phyloP scores from a whole-genome alignment of 2,888 invertebrate species.

The Drosophila paranaensis region DNA sequence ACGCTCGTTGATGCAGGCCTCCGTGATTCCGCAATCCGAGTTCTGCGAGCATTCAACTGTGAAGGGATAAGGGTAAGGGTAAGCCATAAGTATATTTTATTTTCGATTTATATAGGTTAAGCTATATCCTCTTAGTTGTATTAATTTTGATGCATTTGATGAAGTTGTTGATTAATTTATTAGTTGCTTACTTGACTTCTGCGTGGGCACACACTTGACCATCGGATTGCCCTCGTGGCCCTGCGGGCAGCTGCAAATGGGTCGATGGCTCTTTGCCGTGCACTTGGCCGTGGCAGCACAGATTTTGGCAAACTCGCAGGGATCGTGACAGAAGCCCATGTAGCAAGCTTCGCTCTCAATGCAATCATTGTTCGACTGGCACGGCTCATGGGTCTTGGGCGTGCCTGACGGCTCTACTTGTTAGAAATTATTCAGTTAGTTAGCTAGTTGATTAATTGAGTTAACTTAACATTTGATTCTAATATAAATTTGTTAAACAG shows the following conservation, averaged over 20 bases:
- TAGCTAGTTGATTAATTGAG: conserved; percentile 39
- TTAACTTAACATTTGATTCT: conserved; percentile 17
- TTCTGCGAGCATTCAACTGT: conserved; percentile 94
- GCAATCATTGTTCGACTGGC: conserved; percentile 93
- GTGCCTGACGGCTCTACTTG: conserved; percentile 89
- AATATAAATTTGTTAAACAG: conserved; percentile 42
- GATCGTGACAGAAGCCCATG: conserved; percentile 92
- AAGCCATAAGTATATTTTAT: background rate
- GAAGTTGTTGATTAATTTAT: conserved; percentile 62
- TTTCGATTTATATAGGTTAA: background rate
- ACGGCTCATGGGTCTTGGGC: conserved; percentile 90
- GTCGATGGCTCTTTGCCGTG: conserved; percentile 92
- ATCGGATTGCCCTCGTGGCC: conserved; percentile 93
- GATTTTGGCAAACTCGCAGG: conserved; percentile 92
- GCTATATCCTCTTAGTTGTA: conserved; percentile 18
- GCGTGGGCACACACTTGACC: conserved; percentile 90
- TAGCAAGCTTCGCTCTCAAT: conserved; percentile 93
- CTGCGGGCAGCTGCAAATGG: conserved; percentile 92
- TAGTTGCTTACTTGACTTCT: conserved; percentile 89
- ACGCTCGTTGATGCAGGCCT: conserved; percentile 93
- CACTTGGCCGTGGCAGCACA: conserved; percentile 92
- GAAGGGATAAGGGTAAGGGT: background rate
- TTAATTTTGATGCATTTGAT: conserved; percentile 37
- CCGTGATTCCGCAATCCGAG: conserved; percentile 93
- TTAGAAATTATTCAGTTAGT: conserved; percentile 67